Evolutionary conservation across 1,140 invertebrate species (phyloP).

Genomic region (Drosophila sp.): DNA sequence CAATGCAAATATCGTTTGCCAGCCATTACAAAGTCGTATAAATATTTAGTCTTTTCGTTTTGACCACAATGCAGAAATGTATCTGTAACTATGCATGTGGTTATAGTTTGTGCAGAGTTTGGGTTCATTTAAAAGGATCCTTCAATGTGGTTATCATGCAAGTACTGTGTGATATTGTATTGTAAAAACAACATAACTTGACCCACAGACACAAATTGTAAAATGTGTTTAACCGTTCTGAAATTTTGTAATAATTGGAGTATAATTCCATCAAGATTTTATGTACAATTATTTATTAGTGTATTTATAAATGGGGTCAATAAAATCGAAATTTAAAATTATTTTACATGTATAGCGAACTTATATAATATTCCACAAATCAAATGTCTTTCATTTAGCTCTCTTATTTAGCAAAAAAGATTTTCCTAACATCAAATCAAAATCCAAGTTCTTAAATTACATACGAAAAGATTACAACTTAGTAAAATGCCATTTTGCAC

Average conservation of each 20-base stretch:
- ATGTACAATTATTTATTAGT: not conserved
- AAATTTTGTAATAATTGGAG: not conserved
- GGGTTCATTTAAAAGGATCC: conserved; percentile 8
- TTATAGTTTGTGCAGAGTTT: conserved; percentile 19
- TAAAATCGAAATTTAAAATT: too few relatives aligned
- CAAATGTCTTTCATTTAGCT: too few relatives aligned
- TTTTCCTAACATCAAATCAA: too few relatives aligned
- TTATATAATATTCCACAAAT: too few relatives aligned
- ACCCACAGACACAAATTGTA: not conserved
- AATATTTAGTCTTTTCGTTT: conserved; percentile 38
- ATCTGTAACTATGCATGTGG: conserved; percentile 36
- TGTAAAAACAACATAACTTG: not conserved
- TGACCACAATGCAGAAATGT: conserved; percentile 35
- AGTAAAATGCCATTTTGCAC: not conserved
- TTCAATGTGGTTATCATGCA: conserved; percentile 7
- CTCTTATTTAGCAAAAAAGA: too few relatives aligned
- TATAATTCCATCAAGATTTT: not conserved
- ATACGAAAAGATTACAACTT: too few relatives aligned
- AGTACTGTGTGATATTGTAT: not conserved
- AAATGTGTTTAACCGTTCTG: not conserved
- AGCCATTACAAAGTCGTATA: conserved; percentile 41
- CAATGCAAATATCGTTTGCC: conserved; percentile 47
- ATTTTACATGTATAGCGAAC: too few relatives aligned
- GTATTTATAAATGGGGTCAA: too few relatives aligned
- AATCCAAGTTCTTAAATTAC: too few relatives aligned